Percentiles rank a stretch among this genome's conserved stretches.
Evolutionary conservation across 2,888 invertebrate genomes (phyloP).

Genomic region (Sphaeridia pumilis): DNA sequence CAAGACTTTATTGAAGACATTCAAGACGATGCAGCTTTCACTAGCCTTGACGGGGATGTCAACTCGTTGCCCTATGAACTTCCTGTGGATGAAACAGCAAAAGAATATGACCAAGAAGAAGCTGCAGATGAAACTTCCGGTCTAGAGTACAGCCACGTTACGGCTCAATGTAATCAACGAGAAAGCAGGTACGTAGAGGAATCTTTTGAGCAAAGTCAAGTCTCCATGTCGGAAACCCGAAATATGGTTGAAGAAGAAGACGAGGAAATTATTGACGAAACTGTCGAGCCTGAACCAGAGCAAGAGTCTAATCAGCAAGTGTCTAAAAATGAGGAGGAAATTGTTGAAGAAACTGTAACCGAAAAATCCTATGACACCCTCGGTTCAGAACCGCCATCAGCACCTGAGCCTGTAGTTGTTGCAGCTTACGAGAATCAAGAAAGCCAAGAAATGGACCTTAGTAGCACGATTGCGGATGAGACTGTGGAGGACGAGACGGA

Average conservation of each 20-base stretch:
- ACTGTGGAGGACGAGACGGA: no score
- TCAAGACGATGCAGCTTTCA: not conserved
- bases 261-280: not conserved
- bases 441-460: no score
- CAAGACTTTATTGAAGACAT: not conserved
- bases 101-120: not conserved
- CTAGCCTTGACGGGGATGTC: not conserved
- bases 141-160: not conserved
- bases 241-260: not conserved
- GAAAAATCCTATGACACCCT: no score
- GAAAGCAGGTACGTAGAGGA: not conserved
- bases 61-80: not conserved
- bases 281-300: slow-evolving; percentile 6
- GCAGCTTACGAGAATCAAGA: no score
- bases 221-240: not conserved
- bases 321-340: slow-evolving; percentile 13
- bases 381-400: no score
- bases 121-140: not conserved
- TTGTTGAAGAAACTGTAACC: slow-evolving; percentile 1
- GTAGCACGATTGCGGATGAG: no score
- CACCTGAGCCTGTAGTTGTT: no score
- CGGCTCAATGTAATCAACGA: not conserved
- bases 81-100: not conserved
- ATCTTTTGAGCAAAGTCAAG: not conserved
- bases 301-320: slow-evolving; percentile 3